Evolutionary conservation across 2,888 invertebrate species (phyloP).

Genomic region (Abscondita cerata): DNA sequence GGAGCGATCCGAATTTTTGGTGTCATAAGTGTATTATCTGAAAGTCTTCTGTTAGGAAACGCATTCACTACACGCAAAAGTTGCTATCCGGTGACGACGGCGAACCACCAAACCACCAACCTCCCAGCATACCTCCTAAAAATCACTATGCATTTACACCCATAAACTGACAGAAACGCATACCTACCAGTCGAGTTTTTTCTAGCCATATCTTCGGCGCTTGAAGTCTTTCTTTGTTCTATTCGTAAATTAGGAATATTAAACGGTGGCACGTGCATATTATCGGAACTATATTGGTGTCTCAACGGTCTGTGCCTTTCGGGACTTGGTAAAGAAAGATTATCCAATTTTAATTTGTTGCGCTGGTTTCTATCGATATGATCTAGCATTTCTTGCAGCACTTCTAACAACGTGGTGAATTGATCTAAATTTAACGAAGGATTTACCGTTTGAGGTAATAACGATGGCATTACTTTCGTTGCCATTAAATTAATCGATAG

Average conservation of each 20-base stretch:
- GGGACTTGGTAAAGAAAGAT: conserved; percentile 75
- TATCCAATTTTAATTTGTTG: conserved; percentile 87
- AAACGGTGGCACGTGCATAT: conserved; percentile 83
- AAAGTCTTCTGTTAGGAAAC: conserved; percentile 85
- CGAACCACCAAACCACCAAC: conserved; percentile 86
- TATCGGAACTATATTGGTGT: conserved; percentile 86
- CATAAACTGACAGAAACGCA: conserved; percentile 52
- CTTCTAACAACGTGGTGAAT: conserved; percentile 79
- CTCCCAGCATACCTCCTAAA: conserved; percentile 68
- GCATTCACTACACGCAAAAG: conserved; percentile 82
- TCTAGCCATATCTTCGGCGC: conserved; percentile 90
- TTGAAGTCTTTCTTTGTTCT: conserved; percentile 87
- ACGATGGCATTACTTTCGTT: conserved; percentile 89
- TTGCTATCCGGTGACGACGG: conserved; percentile 86
- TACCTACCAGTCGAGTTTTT: conserved; percentile 78
- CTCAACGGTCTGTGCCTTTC: conserved; percentile 77
- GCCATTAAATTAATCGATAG: conserved; percentile 91
- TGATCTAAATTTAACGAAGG: conserved; percentile 84
- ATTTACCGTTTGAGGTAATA: conserved; percentile 92
- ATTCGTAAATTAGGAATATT: conserved; percentile 88
- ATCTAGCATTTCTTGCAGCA: conserved; percentile 92
- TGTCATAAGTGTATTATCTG: conserved; percentile 91
- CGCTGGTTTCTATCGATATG: conserved; percentile 88
- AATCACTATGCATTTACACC: not conserved
- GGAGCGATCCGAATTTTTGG: conserved; percentile 89